Percentiles rank a stretch among this genome's conserved stretches.
Evolutionary conservation across 1,140 invertebrate genomes (phyloP).

Genomic region (Euura saliciscinereae): DNA sequence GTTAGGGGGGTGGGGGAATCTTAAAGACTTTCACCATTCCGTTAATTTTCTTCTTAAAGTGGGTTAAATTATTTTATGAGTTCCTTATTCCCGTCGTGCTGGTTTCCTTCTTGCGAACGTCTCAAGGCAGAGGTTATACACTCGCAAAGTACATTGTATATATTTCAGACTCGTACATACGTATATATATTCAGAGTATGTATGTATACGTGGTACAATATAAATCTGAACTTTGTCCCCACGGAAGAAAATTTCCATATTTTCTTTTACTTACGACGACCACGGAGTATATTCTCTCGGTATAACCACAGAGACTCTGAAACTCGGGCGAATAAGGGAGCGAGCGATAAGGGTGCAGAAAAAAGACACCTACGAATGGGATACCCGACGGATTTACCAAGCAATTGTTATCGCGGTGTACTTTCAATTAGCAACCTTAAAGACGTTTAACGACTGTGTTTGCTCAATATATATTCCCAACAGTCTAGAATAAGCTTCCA

Average conservation of each 20-base stretch:
- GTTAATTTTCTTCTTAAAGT: conserved; percentile 57
- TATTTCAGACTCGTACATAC: too few species aligned
- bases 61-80: conserved; percentile 57
- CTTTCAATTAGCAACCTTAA: conserved; percentile 1
- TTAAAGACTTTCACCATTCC: conserved; percentile 58
- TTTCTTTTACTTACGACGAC: neutral
- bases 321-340: neutral
- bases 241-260: neutral
- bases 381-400: neutral
- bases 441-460: neutral
- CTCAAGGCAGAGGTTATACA: too few species aligned
- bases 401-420: neutral
- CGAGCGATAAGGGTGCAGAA: neutral
- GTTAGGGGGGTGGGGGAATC: conserved; percentile 25
- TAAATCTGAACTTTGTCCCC: too few species aligned
- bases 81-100: conserved; percentile 23
- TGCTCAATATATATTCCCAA: neutral
- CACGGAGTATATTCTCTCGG: neutral
- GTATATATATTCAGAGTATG: too few species aligned
- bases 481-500: too few species aligned
- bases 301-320: neutral
- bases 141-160: too few species aligned
- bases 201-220: too few species aligned
- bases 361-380: neutral
- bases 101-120: neutral